These are phyloP conservation scores for Mus caroli DNA, from an alignment of 2,797 vertebrate genomes.

Conservation along the genomic window DNA sequence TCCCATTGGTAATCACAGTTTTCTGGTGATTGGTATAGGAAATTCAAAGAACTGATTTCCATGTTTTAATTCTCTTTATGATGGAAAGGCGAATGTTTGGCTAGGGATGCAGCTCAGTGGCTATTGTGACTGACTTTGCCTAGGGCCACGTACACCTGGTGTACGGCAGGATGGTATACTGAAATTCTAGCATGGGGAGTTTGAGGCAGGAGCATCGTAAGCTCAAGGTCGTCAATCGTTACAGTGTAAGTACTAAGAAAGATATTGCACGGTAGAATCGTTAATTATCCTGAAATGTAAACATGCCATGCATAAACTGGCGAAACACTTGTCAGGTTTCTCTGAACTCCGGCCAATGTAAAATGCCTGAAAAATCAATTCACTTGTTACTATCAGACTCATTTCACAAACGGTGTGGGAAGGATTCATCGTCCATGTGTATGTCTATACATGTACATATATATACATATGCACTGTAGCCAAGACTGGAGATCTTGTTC, in stretches of 20 bases:
- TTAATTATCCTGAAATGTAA: not conserved
- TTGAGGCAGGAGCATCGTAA: not conserved
- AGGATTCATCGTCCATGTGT: not conserved
- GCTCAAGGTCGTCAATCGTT: not conserved
- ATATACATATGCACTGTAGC: not conserved
- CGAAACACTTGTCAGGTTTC: not conserved
- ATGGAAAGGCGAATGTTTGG: not conserved
- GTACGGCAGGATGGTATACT: not conserved
- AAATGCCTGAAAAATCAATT: conserved; percentile 14
- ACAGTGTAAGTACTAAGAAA: not conserved
- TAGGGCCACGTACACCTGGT: not conserved
- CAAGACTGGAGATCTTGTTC: not conserved
- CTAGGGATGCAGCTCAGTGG: too few relatives aligned
- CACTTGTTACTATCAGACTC: not conserved
- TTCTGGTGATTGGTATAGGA: not conserved
- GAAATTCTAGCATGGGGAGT: not conserved
- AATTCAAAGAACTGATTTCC: not conserved
- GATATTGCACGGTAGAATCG: not conserved
- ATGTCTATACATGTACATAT: not conserved
- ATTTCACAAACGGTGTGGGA: not conserved
- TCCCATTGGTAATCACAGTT: not conserved
- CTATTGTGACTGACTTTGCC: not conserved
- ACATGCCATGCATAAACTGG: not conserved
- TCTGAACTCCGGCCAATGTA: not conserved
- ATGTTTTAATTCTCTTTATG: not conserved